Evolutionary conservation across 2,888 invertebrate genomes (phyloP).

Genomic region (Hyposoter didymator): DNA sequence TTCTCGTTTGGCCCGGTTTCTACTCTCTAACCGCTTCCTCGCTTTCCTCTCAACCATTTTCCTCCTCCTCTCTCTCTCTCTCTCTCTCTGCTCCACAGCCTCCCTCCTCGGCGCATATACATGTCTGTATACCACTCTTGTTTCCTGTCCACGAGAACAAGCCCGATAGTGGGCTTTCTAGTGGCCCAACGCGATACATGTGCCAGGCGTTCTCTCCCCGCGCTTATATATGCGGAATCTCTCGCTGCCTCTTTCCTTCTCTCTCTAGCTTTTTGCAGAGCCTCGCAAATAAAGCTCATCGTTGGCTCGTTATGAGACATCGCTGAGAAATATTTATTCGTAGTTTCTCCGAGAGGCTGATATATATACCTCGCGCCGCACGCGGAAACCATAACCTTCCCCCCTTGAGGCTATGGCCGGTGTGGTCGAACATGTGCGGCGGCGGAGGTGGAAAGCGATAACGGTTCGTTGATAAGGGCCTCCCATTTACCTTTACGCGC

Average conservation of each 20-base stretch:
- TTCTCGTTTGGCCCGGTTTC: constrained; percentile 65
- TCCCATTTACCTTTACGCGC: constrained; percentile 38
- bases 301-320: constrained; percentile 72
- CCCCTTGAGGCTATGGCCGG: background rate
- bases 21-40: constrained; percentile 20
- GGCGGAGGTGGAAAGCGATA: constrained; percentile 73
- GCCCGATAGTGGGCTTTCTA: constrained; percentile 62
- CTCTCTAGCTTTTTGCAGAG: constrained; percentile 22
- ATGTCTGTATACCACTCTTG: constrained; percentile 70
- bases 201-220: constrained; percentile 26
- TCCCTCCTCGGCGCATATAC: constrained; percentile 21
- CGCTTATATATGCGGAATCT: constrained; percentile 30
- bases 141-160: constrained; percentile 65
- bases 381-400: constrained; percentile 21
- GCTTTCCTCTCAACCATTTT: constrained; percentile 25
- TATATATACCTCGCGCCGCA: background rate
- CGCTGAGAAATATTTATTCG: constrained; percentile 72
- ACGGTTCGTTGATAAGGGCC: constrained; percentile 81
- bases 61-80: constrained; percentile 25
- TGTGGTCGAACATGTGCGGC: constrained; percentile 57
- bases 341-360: constrained; percentile 57
- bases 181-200: constrained; percentile 44
- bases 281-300: constrained; percentile 72
- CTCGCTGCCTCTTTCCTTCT: background rate
- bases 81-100: background rate